Conservation (phyloP, 2,113 vertebrate species). For the Pogona vitticeps region DNA sequence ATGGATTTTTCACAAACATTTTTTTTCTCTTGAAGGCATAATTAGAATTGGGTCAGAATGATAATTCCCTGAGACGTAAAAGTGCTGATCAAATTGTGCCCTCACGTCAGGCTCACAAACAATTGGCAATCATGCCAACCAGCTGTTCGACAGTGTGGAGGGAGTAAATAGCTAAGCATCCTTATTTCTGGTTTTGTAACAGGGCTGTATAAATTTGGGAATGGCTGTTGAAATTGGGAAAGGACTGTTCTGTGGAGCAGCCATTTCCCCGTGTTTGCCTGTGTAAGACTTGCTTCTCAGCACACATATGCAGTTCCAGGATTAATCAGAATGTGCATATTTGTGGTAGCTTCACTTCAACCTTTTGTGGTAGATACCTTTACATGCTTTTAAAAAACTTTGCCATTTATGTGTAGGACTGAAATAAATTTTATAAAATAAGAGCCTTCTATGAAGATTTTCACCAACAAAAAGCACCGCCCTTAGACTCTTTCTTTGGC, state of each 20-base stretch:
- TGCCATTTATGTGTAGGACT: neutral
- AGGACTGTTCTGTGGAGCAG: neutral
- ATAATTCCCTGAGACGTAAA: constrained; percentile 38
- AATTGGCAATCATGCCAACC: constrained; percentile 2
- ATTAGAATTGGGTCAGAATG: constrained; percentile 61
- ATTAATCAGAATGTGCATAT: neutral
- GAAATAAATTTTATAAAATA: neutral
- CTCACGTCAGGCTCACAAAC: neutral
- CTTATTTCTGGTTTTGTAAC: neutral
- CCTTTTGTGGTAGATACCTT: no score
- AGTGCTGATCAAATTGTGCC: neutral
- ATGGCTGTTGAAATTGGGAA: neutral
- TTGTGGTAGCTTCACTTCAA: no score
- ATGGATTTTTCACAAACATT: constrained; percentile 28
- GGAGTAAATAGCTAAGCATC: neutral
- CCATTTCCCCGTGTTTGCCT: no score
- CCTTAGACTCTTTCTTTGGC: no score
- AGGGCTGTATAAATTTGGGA: neutral
- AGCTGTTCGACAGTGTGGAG: neutral
- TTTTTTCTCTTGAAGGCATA: constrained; percentile 28
- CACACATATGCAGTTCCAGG: neutral
- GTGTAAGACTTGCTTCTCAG: neutral
- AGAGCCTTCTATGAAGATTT: neutral
- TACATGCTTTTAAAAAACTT: neutral
- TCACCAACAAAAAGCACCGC: neutral